Evolutionary conservation across 2,797 vertebrate species (phyloP).

Genomic region (Austrolebias charrua): DNA sequence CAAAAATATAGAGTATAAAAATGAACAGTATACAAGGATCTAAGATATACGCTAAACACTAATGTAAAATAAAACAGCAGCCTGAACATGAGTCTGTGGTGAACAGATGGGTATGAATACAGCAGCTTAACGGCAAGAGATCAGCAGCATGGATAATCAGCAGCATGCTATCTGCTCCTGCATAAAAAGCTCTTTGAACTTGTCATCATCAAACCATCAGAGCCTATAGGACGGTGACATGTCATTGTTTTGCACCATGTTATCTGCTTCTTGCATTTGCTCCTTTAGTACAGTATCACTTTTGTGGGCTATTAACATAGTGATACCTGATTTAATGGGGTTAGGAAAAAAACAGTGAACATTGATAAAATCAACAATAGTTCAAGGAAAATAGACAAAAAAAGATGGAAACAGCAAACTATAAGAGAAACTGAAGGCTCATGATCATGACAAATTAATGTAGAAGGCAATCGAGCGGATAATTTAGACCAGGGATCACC

Average conservation of each 20-base stretch:
- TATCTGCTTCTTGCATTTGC: slow-evolving; percentile 20
- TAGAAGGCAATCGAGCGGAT: slow-evolving; percentile 42
- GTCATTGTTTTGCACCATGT: slow-evolving; percentile 20
- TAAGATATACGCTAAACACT: too few relatives aligned
- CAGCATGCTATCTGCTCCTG: too few relatives aligned
- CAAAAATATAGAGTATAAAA: too few relatives aligned
- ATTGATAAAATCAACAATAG: neutral
- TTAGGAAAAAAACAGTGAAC: neutral
- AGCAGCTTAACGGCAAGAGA: too few relatives aligned
- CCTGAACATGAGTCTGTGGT: too few relatives aligned
- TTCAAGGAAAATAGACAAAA: slow-evolving; percentile 4
- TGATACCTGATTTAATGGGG: slow-evolving; percentile 1
- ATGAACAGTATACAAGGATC: too few relatives aligned
- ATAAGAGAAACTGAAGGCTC: slow-evolving; percentile 16
- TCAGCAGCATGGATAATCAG: too few relatives aligned
- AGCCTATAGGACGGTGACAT: slow-evolving; percentile 18
- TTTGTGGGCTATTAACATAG: slow-evolving; percentile 7
- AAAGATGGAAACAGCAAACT: slow-evolving; percentile 4
- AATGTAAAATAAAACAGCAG: too few relatives aligned
- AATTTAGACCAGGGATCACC: slow-evolving; percentile 47
- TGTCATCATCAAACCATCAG: slow-evolving; percentile 27
- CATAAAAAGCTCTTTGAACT: neutral
- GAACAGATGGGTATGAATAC: too few relatives aligned
- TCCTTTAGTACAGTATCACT: neutral
- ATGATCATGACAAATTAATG: slow-evolving; percentile 28